Base-by-base conservation (phyloP, 2,888 invertebrate species). In the Choreutis nemorana region DNA sequence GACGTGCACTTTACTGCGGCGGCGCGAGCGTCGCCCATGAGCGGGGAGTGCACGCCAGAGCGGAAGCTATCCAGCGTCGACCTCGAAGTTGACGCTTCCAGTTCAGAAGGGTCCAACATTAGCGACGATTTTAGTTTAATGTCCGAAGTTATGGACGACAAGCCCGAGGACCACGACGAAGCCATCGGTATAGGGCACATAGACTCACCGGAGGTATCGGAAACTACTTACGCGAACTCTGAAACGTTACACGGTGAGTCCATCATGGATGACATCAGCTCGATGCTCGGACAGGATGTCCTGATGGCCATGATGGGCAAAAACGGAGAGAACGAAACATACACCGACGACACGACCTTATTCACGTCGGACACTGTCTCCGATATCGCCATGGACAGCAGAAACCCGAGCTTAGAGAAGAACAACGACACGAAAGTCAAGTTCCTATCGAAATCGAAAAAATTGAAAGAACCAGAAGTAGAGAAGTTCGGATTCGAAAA, bases 141-240 rank as follows among this genome's bases (percentile, higher is more conserved):
- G 30, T 87, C 87, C 2, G 88, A 88, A 54, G 84, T 87, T 18
- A 77, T 84, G 26, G 85, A 84, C 35, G 80, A 81, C 31, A 77
- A 72, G 39, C 65, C 70, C 2, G 64, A 55, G 3, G 71, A 73
- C 4, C 36, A 52, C 2, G 70, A 73, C 32, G 81, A 81, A 28
- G 68, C 68, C 9, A 70, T 70, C 50, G 83, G 83, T 40, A 87
- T 91, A 28, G 85, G 86, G 7, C 91, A 92, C 50, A 91, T 91
- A 30, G 91, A 92, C 55, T 91, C 91, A 0, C 90, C 91, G 0
- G 91, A 91, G 70, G 81, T 84, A 7, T 90, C 90, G 4, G 91
- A 92, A 37, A 84, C 86, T 6, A 86, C 86, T 3, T 80, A 80
- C 31, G 73, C 82, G 16, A 83, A 83, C 42, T 87, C 86, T n/a